phyloP scores from a whole-genome alignment of 2,113 vertebrate genomes.

The Narcine bancroftii region DNA sequence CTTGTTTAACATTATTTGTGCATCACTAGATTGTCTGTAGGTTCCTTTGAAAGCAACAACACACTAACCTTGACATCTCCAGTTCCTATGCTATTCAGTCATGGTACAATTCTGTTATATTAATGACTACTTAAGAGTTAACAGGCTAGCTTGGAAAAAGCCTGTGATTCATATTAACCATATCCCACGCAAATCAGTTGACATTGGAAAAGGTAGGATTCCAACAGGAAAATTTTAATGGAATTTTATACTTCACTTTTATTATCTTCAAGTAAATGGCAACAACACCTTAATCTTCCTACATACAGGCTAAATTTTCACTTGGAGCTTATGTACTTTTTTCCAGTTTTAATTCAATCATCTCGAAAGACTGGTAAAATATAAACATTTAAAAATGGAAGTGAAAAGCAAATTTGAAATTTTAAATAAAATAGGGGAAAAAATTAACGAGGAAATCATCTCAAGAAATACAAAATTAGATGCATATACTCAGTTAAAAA shows the following conservation, averaged over 20 bases:
- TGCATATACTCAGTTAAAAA: neutral
- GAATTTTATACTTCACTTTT: neutral
- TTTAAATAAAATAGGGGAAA: no score
- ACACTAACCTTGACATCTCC: no score
- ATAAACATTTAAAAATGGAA: neutral
- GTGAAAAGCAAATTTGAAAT: neutral
- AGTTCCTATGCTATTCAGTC: neutral
- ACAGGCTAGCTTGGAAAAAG: neutral
- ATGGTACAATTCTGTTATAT: neutral
- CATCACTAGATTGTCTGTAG: no score
- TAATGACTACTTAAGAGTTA: neutral
- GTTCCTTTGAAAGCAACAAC: neutral
- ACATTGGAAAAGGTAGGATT: neutral
- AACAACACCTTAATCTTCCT: neutral
- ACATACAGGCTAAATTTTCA: neutral
- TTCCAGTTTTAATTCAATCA: neutral
- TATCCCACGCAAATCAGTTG: neutral
- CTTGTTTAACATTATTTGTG: neutral
- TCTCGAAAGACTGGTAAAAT: neutral
- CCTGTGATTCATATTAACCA: neutral
- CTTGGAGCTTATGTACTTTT: neutral
- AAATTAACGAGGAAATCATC: neutral
- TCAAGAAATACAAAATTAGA: no score
- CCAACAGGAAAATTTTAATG: neutral
- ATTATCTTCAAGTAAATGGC: neutral